phyloP scores from a whole-genome alignment of 1,140 invertebrate species.

The Orius laevigatus region DNA sequence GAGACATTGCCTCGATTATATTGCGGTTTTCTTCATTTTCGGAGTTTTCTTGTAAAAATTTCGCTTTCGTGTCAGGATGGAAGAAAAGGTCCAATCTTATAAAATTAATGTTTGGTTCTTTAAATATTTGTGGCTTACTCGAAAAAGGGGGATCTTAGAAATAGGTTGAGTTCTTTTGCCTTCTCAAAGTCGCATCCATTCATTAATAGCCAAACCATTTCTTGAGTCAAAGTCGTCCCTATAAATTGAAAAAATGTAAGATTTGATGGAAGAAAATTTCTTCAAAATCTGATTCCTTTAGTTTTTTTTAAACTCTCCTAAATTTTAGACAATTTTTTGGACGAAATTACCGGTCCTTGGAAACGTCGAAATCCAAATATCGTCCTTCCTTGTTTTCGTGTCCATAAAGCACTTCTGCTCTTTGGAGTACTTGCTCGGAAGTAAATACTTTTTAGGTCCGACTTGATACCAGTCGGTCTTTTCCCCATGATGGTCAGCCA shows the following conservation, averaged over 20 bases:
- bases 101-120: neutral
- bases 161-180: conserved; percentile 38
- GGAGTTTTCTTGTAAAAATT: conserved; percentile 18
- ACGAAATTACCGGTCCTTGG: conserved; percentile 59
- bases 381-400: conserved; percentile 31
- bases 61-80: conserved; percentile 16
- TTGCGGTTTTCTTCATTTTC: conserved; percentile 13
- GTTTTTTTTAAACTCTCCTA: neutral
- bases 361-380: conserved; percentile 57
- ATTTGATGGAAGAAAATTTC: neutral
- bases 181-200: conserved; percentile 51
- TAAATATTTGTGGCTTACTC: conserved; percentile 36
- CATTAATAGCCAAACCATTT: conserved; percentile 56
- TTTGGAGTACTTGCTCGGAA: conserved; percentile 42
- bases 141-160: conserved; percentile 50
- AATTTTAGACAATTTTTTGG: neutral
- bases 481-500: conserved; percentile 36
- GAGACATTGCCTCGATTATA: conserved; percentile 13
- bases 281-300: neutral
- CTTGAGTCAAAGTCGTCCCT: conserved; percentile 72
- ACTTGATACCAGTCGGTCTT: conserved; percentile 51
- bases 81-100: conserved; percentile 17
- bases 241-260: conserved; percentile 24
- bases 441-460: conserved; percentile 53
- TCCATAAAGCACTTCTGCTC: conserved; percentile 49